phyloP scores from a whole-genome alignment of 2,888 invertebrate genomes.

The Sabatieria punctata region DNA sequence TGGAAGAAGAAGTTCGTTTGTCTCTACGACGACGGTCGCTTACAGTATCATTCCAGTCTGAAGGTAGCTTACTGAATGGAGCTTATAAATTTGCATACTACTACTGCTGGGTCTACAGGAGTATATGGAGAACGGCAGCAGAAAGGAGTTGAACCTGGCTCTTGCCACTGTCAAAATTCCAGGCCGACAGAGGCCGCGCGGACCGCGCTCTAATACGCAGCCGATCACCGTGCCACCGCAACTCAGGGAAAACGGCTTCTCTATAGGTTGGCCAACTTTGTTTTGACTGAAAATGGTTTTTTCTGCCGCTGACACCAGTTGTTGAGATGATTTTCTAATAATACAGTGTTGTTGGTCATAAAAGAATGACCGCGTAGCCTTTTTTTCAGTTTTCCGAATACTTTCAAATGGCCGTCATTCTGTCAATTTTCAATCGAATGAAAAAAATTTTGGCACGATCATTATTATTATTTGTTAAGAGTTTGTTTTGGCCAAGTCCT shows the following conservation, averaged over 20 bases:
- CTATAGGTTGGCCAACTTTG: too few relatives aligned
- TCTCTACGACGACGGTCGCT: conserved; percentile 73
- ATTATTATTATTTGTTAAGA: too few relatives aligned
- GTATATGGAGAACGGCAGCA: conserved; percentile 81
- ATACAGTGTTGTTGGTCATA: too few relatives aligned
- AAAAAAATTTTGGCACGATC: too few relatives aligned
- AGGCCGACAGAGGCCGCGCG: conserved; percentile 78
- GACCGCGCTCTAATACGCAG: conserved; percentile 29
- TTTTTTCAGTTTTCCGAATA: too few relatives aligned
- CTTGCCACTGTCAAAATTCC: conserved; percentile 94
- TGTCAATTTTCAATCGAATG: too few relatives aligned
- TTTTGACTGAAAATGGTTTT: too few relatives aligned
- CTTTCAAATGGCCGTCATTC: too few relatives aligned
- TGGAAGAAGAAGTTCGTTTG: conserved; percentile 99
- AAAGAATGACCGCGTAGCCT: too few relatives aligned
- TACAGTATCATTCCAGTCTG: conserved; percentile 88
- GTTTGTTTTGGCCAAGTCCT: too few relatives aligned
- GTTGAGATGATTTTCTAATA: too few relatives aligned
- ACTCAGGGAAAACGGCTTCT: background rate
- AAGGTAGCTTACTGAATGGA: conserved; percentile 49
- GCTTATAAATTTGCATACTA: background rate
- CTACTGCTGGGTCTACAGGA: conserved; percentile 36
- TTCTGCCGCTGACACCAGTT: too few relatives aligned
- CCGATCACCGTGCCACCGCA: conserved; percentile 3
- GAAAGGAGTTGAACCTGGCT: conserved; percentile 85